Conservation (phyloP, 2,113 vertebrate genomes). For the Halichoeres trimaculatus region DNA sequence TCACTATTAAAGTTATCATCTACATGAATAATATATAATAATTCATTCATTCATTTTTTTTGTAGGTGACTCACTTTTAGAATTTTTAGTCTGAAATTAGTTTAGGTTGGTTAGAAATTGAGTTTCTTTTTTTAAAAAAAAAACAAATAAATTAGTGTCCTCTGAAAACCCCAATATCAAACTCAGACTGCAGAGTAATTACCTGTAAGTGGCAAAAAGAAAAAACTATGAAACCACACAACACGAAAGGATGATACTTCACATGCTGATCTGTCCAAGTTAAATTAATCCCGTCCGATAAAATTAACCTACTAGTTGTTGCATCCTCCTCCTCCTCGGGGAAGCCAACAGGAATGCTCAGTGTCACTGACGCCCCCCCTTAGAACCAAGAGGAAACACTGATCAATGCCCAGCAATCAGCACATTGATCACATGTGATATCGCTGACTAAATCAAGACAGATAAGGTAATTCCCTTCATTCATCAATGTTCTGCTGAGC, state of each 20-base stretch:
- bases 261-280: conserved; percentile 9
- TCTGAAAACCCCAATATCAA: no score
- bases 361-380: conserved; percentile 53
- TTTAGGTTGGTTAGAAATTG: no score
- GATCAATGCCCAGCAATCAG: conserved; percentile 73
- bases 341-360: conserved; percentile 58
- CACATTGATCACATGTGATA: conserved; percentile 69
- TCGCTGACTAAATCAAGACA: conserved; percentile 66
- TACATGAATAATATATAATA: no score
- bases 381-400: conserved; percentile 56
- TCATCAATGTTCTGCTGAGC: not conserved
- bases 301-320: conserved; percentile 36
- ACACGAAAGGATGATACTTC: conserved; percentile 3
- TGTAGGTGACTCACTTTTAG: no score
- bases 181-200: not conserved
- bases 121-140: no score
- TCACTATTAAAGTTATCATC: no score
- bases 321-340: conserved; percentile 51
- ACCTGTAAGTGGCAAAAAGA: conserved; percentile 3
- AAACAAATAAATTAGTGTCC: no score
- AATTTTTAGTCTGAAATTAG: no score
- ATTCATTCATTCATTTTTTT: no score
- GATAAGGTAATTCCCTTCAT: conserved; percentile 31
- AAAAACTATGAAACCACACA: not conserved
- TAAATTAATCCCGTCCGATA: conserved; percentile 71